A percentile compares a stretch with the other conserved stretches of the same genome.
Evolutionary conservation across 2,113 vertebrate species (phyloP).

Genomic region (Oceanites oceanicus): DNA sequence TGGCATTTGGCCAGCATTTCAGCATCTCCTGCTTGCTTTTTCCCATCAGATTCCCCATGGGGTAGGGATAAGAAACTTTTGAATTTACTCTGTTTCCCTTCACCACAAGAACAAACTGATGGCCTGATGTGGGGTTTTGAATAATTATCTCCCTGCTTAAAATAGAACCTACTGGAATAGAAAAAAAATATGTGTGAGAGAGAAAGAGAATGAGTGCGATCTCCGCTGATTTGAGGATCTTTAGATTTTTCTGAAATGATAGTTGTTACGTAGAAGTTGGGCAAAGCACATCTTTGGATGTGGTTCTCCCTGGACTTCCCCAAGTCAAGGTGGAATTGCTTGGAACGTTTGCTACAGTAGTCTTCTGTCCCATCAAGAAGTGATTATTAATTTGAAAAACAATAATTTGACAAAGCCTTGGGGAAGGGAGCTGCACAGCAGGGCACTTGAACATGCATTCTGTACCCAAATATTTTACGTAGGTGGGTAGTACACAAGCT

Average conservation of each 20-base stretch:
- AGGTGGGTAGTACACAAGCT: neutral
- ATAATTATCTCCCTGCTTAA: neutral
- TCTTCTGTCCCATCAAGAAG: neutral
- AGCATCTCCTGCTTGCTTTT: neutral
- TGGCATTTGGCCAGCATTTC: neutral
- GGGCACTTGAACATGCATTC: neutral
- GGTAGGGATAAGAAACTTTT: neutral
- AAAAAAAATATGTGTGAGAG: neutral
- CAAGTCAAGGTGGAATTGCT: neutral
- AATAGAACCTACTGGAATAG: neutral
- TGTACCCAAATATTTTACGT: neutral
- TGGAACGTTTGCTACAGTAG: neutral
- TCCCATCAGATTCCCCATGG: neutral
- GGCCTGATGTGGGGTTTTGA: neutral
- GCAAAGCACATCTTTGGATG: neutral
- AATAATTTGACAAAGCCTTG: neutral
- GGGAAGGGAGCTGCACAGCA: slow-evolving; percentile 7
- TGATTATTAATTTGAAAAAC: neutral
- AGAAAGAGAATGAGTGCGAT: too few species aligned
- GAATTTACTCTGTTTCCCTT: neutral
- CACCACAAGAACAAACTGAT: neutral
- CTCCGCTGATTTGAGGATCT: neutral
- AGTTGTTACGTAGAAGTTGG: rapidly evolving
- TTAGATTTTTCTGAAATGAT: neutral
- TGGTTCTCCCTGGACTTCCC: neutral